A percentile compares a stretch with the other conserved stretches of the same genome.
Conservation (phyloP, 2,888 invertebrate genomes). For the Sesia bembeciformis region DNA sequence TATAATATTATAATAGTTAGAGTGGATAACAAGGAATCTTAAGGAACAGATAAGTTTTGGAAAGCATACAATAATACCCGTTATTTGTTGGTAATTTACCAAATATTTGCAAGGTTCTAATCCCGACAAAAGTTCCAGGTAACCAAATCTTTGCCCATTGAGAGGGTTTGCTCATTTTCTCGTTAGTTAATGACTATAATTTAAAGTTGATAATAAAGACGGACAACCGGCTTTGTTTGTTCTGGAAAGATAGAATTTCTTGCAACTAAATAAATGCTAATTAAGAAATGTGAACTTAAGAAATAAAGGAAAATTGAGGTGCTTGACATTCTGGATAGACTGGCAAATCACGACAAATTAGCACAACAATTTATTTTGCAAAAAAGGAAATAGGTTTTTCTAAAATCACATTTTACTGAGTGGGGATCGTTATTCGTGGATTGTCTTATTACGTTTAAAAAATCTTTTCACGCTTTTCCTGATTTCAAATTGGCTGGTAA, state of each 20-base stretch:
- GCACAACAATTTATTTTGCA: slow-evolving; percentile 2
- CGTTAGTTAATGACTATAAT: slow-evolving; percentile 63
- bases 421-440: not conserved
- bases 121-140: slow-evolving; percentile 25
- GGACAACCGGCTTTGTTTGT: slow-evolving; percentile 61
- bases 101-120: not conserved
- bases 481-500: not conserved
- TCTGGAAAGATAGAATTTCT: slow-evolving; percentile 57
- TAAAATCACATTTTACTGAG: not conserved
- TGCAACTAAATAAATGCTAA: slow-evolving; percentile 52
- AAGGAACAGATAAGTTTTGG: too few relatives aligned
- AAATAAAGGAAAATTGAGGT: slow-evolving; percentile 39
- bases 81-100: not conserved
- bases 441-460: not conserved
- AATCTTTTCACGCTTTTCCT: not conserved
- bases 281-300: slow-evolving; percentile 53
- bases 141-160: slow-evolving; percentile 23
- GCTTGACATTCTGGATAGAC: slow-evolving; percentile 33
- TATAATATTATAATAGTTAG: too few relatives aligned
- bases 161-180: slow-evolving; percentile 47
- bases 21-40: too few relatives aligned
- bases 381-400: not conserved
- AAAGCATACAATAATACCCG: too few relatives aligned
- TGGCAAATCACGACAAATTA: slow-evolving; percentile 22
- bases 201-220: slow-evolving; percentile 66